Percentiles rank a stretch among this genome's conserved stretches.
Conservation (phyloP, 2,797 vertebrate species). For the Eidolon dupreanum region DNA sequence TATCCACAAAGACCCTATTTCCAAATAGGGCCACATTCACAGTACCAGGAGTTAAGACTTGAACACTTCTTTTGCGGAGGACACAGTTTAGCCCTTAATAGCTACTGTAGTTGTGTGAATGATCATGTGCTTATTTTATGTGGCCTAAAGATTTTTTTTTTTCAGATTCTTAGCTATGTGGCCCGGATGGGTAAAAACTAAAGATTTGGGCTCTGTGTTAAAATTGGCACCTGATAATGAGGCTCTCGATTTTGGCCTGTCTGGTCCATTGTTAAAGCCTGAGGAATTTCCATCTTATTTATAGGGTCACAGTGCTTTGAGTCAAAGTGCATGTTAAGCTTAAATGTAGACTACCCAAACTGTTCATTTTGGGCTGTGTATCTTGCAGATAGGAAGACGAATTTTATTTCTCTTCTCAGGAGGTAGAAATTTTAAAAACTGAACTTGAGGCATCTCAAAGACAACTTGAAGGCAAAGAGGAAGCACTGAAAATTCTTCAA, state of each 20-base stretch:
- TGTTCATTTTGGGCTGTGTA: background rate
- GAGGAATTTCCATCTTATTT: background rate
- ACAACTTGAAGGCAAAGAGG: constrained; percentile 94
- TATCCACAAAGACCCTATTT: background rate
- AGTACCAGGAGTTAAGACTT: background rate
- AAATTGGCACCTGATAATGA: background rate
- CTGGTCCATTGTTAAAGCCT: background rate
- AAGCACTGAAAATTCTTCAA: constrained; percentile 95
- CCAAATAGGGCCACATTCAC: background rate
- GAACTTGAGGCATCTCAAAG: constrained; percentile 93
- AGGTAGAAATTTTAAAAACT: constrained; percentile 89
- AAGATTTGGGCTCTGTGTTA: background rate
- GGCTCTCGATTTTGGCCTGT: background rate
- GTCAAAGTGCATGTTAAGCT: background rate
- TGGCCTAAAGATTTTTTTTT: background rate
- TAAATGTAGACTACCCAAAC: background rate
- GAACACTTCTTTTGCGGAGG: background rate
- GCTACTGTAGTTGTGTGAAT: background rate
- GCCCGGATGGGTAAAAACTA: background rate
- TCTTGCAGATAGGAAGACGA: background rate
- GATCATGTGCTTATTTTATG: background rate
- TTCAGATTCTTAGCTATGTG: background rate
- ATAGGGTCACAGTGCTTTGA: background rate
- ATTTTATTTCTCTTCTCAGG: constrained; percentile 84
- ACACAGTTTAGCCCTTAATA: background rate